Evolutionary conservation across 1,140 invertebrate species (phyloP), one percentile per base, ranked within the genome.

Genomic region (Gerris buenoi): DNA sequence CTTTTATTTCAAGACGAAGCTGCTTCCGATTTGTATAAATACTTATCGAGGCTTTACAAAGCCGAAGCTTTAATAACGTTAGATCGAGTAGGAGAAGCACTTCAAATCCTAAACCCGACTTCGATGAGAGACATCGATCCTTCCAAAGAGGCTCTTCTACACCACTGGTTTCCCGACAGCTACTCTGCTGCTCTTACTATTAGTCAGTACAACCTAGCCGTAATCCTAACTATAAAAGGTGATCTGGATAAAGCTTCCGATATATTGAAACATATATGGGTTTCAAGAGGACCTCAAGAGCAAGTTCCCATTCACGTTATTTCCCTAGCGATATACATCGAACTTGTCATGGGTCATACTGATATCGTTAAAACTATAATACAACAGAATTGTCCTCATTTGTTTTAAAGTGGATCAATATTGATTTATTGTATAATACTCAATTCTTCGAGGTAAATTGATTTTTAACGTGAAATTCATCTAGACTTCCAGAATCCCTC

Each of bases 1-100:
- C 79, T 83, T 27, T 75, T 93, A 18, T 74, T 91, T 25, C 79
- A 75, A 65, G 85, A 88, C 71, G 81, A 84, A 61, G 81, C 81
- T 71, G 72, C 87, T 57, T 86, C 85, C 22, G 83, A 82, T 15
- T 81, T 82, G 56, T 86, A 88, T 72, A 86, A 80, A 76, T 85
- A 93, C 68, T 79, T 95, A 68, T 91, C 85, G 0, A 88, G 93
- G 76, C 83, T 96, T 69, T 96, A 96, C 77, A 87, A 89, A 23
- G 91, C 90, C 0, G 93, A 97, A 77, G 87, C 91, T 58, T 77
- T 92, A n/a, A 86, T 96, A 70, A 83, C 88, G 65, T 77, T 93
- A 73, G 88, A 95, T 73, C 85, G 86, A 79, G 86, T 92, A 59
- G 79, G 81, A 2, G 91, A 95, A 77, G 93, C 93, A 1, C 82